A percentile compares a stretch with the other conserved stretches of the same genome.
Conservation (phyloP, 1,140 invertebrate genomes). For the Halyomorpha halys region DNA sequence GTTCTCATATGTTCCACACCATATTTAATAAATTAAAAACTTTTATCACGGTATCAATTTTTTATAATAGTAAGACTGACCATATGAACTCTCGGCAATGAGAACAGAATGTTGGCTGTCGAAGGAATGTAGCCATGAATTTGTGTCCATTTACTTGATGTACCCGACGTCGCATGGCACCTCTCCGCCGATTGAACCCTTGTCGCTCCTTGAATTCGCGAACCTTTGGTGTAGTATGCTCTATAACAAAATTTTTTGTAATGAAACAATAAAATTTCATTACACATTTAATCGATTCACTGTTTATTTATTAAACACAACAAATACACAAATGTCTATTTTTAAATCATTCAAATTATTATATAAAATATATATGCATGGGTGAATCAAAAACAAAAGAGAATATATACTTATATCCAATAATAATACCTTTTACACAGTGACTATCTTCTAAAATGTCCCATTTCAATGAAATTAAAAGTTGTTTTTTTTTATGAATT, state of each 20-base stretch:
- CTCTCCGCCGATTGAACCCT: slow-evolving; percentile 80
- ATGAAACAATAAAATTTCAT: not conserved
- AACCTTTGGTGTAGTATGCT: slow-evolving; percentile 37
- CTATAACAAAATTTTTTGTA: slow-evolving; percentile 31
- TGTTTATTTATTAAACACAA: not conserved
- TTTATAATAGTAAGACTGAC: slow-evolving; percentile 43
- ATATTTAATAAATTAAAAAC: not conserved
- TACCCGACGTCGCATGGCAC: slow-evolving; percentile 86
- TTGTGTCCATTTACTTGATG: slow-evolving; percentile 98
- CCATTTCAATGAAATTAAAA: no score
- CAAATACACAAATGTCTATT: not conserved
- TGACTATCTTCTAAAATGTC: no score
- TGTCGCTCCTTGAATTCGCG: slow-evolving; percentile 91
- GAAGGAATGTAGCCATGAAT: slow-evolving; percentile 98
- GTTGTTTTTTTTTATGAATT: no score
- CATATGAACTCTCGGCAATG: slow-evolving; percentile 97
- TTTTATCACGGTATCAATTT: slow-evolving; percentile 5
- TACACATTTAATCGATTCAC: not conserved
- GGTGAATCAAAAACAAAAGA: no score
- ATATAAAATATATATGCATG: no score
- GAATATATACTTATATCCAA: no score
- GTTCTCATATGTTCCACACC: slow-evolving; percentile 14
- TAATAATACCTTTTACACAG: no score
- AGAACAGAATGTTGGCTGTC: slow-evolving; percentile 98
- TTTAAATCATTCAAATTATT: no score